Conservation (phyloP, 1,140 invertebrate species). For the Calliopsis andreniformis region DNA sequence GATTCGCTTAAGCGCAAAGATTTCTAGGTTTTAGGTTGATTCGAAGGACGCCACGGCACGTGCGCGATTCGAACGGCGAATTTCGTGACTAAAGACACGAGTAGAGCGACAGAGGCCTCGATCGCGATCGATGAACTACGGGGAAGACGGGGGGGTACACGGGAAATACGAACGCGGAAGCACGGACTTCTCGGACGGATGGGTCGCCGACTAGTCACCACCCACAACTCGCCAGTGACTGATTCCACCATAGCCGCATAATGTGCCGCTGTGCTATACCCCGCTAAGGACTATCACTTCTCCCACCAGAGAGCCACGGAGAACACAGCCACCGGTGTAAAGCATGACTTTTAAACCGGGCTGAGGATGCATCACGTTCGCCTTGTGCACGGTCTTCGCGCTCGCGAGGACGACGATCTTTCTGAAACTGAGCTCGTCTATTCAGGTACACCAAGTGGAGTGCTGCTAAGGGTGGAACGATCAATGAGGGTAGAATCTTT, state of each 20-base stretch:
- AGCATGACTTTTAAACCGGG: constrained; percentile 69
- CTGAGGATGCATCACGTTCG: constrained; percentile 61
- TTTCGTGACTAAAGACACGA: too few species aligned
- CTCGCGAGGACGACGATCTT: constrained; percentile 23
- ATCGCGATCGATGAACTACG: constrained; percentile 44
- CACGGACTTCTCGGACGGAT: constrained; percentile 57
- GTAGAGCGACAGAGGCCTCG: not conserved
- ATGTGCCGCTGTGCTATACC: constrained; percentile 76
- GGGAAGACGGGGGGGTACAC: constrained; percentile 17
- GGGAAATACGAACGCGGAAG: constrained; percentile 48
- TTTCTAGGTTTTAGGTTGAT: not conserved
- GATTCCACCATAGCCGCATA: constrained; percentile 80
- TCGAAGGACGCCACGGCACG: not conserved
- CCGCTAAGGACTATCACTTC: constrained; percentile 79
- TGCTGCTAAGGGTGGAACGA: too few species aligned
- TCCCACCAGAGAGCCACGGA: constrained; percentile 72
- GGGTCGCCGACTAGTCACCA: constrained; percentile 77
- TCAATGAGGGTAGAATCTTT: too few species aligned
- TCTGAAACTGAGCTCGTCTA: not conserved
- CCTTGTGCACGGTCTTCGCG: constrained; percentile 37
- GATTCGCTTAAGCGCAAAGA: not conserved
- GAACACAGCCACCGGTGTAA: constrained; percentile 72
- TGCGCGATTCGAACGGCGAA: not conserved
- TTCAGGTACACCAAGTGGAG: not conserved
- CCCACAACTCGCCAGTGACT: constrained; percentile 80